Evolutionary conservation across 2,888 invertebrate genomes (phyloP), one percentile per base, ranked within the genome.

Genomic region (Dynastes tityus): DNA sequence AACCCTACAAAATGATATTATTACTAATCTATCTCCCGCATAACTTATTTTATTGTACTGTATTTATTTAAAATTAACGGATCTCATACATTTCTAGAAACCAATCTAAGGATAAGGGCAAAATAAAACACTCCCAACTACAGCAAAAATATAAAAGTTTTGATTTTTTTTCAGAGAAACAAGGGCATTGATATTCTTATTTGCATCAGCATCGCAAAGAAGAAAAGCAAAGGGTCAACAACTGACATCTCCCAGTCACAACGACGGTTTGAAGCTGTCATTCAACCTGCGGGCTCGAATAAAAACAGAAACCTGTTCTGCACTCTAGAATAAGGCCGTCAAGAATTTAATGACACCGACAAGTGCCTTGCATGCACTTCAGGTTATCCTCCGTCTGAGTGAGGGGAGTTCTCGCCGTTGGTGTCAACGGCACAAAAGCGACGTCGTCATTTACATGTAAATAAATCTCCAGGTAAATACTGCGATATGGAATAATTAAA

Each of bases 311-410:
- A 71, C 61, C 55, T 55, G 75, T 78, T 78, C 40, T 27, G 63
- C 63, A 71, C 70, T 37, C 55, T 32, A 37, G 32, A 76, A 76
- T 63, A 49, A 49, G 65, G 63, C 63, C 37, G 58, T 78, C 65
- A 49, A 58, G 65, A 75, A 75, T 76, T 68, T 78, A 76, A 68
- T 67, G 78, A 70, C 70, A 77, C n/a, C 45, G 61, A 77, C 76
- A 77, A 77, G 68, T 77, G 67, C 55, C n/a, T 58, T 8, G 55
- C 16, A 22, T 58, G 55, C 77, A 77, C 51, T 77, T 77, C 53
- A 53, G 22, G 67, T 70, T n/a, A 51, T 58, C 37, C 70, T 58
- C 22, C 45, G 40, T 58, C 9, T 55, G 40, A 61, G 40, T 58
- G 16, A 74, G 61, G 49, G 45, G 61, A 45, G 16, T 13, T 45